phyloP scores from a whole-genome alignment of 2,888 invertebrate species.

The Lottia scabra region DNA sequence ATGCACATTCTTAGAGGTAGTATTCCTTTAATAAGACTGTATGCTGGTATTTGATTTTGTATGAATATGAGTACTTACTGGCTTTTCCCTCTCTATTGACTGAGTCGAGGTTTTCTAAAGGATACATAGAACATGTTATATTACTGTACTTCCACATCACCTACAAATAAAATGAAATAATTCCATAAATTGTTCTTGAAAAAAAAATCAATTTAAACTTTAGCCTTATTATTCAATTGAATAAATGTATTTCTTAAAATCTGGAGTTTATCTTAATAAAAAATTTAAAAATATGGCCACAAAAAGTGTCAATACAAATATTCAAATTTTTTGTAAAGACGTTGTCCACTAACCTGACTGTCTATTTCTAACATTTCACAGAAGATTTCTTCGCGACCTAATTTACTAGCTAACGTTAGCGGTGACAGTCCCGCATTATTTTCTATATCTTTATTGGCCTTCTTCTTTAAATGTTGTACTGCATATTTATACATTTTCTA shows the following conservation, averaged over 20 bases:
- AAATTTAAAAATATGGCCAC: too few relatives aligned
- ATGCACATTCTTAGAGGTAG: too few relatives aligned
- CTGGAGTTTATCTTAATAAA: too few relatives aligned
- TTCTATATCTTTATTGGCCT: constrained; percentile 90
- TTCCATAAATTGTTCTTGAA: too few relatives aligned
- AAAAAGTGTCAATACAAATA: too few relatives aligned
- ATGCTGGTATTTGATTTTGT: too few relatives aligned
- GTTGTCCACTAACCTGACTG: constrained; percentile 59
- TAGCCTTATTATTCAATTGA: too few relatives aligned
- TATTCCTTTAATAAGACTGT: too few relatives aligned
- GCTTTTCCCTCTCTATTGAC: constrained; percentile 93
- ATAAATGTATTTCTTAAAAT: too few relatives aligned
- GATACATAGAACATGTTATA: constrained; percentile 98
- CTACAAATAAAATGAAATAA: constrained; percentile 72
- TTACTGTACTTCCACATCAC: constrained; percentile 99
- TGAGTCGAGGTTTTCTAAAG: constrained; percentile 95
- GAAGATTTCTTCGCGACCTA: constrained; percentile 96
- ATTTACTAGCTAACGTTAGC: constrained; percentile 93
- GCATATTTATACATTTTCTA: constrained; percentile 99
- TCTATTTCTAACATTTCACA: constrained; percentile 94
- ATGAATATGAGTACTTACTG: constrained; percentile 75
- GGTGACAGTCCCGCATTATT: constrained; percentile 94
- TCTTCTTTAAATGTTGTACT: constrained; percentile 90
- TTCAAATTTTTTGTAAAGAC: too few relatives aligned
- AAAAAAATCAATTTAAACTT: too few relatives aligned